phyloP scores from a whole-genome alignment of 2,113 vertebrate species.

The Heteronetta atricapilla region DNA sequence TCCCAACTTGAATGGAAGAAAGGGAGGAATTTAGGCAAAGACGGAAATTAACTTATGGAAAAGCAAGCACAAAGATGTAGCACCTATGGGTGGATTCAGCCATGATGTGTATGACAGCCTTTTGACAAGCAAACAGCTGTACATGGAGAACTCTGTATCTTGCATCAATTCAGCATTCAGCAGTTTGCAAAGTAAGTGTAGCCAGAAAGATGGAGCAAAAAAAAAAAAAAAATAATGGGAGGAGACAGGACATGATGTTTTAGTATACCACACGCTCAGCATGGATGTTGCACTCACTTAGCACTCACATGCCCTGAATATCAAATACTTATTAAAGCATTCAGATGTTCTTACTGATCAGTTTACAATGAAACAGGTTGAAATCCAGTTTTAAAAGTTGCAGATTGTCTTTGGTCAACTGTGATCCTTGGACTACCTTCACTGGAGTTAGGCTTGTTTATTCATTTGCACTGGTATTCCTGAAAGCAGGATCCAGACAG shows the following conservation, averaged over 20 bases:
- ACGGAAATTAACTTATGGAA: background rate
- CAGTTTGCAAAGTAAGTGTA: slow-evolving; percentile 1
- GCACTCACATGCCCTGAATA: background rate
- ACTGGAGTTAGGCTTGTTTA: background rate
- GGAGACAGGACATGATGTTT: background rate
- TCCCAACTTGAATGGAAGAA: background rate
- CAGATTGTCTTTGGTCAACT: background rate
- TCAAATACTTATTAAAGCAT: background rate
- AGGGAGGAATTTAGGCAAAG: background rate
- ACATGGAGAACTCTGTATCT: background rate
- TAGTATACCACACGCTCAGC: background rate
- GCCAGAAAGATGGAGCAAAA: background rate
- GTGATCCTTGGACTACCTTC: background rate
- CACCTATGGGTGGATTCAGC: background rate
- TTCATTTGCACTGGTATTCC: background rate
- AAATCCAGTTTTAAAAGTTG: background rate
- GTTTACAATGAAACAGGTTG: background rate
- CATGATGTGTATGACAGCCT: background rate
- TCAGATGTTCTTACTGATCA: background rate
- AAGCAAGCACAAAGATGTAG: background rate
- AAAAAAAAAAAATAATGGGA: background rate
- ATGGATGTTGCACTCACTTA: background rate
- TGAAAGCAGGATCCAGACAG: background rate
- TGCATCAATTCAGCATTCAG: background rate
- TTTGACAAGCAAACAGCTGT: background rate